Conservation (phyloP, 2,113 vertebrate species). For the Phrynosoma platyrhinos region DNA sequence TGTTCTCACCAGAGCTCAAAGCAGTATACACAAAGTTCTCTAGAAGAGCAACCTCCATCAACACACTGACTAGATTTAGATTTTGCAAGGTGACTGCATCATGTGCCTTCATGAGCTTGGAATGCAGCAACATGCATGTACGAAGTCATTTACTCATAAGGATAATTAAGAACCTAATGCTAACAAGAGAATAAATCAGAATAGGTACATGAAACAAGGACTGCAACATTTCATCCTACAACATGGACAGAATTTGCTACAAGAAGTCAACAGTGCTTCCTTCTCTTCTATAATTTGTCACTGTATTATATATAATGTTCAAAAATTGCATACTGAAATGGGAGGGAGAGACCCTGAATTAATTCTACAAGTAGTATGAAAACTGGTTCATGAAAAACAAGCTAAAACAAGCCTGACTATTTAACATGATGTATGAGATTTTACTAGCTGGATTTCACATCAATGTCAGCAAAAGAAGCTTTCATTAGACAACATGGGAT, state of each 20-base stretch:
- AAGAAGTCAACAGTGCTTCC: background rate
- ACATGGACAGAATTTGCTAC: background rate
- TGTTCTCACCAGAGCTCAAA: no score
- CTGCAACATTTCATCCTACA: background rate
- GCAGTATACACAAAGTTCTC: no score
- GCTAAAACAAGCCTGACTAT: background rate
- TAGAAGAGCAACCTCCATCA: background rate
- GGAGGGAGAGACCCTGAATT: background rate
- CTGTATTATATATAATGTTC: background rate
- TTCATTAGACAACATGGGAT: background rate
- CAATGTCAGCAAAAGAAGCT: background rate
- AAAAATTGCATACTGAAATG: background rate
- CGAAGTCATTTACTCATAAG: background rate
- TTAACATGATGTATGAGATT: background rate
- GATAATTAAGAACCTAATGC: background rate
- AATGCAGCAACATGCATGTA: background rate
- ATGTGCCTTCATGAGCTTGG: background rate
- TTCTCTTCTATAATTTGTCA: background rate
- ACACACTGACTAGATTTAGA: background rate
- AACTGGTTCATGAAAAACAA: constrained; percentile 2
- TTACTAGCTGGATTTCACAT: background rate
- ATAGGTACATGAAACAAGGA: background rate
- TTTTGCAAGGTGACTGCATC: no score
- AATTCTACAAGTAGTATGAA: background rate
- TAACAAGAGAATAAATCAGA: background rate